Evolutionary conservation across 1,140 invertebrate genomes (phyloP).

Genomic region (Drosophila simulans): DNA sequence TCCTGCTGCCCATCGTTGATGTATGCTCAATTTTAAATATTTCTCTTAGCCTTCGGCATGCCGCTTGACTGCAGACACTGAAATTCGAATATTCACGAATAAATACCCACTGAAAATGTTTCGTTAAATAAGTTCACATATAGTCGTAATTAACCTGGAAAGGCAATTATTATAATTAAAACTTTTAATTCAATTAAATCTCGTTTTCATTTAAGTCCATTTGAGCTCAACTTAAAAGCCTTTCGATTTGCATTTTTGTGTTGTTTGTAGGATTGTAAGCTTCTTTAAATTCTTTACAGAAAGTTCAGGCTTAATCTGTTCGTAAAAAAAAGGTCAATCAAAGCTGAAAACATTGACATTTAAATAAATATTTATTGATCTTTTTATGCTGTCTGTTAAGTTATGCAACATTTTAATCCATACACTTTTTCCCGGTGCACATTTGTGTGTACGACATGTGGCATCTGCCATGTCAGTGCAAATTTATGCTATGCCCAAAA

Average conservation of each 20-base stretch:
- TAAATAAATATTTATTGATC: no score
- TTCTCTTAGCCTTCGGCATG: constrained; percentile 31
- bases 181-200: neutral
- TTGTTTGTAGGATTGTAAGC: no score
- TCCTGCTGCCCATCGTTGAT: constrained; percentile 48
- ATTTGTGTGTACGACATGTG: constrained; percentile 19
- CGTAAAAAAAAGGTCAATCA: no score
- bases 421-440: neutral
- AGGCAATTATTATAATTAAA: neutral
- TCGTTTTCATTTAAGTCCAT: neutral
- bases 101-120: neutral
- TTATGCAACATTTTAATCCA: neutral
- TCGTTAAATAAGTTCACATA: neutral
- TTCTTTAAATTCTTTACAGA: no score
- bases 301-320: no score
- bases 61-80: constrained; percentile 9
- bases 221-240: no score
- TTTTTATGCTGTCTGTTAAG: no score
- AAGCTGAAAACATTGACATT: no score
- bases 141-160: neutral
- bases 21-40: constrained; percentile 52
- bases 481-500: constrained; percentile 41
- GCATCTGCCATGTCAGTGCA: constrained; percentile 40
- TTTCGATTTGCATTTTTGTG: no score
- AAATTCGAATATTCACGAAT: constrained; percentile 1